Conservation (phyloP, 2,113 vertebrate species). For the Bos indicus region DNA sequence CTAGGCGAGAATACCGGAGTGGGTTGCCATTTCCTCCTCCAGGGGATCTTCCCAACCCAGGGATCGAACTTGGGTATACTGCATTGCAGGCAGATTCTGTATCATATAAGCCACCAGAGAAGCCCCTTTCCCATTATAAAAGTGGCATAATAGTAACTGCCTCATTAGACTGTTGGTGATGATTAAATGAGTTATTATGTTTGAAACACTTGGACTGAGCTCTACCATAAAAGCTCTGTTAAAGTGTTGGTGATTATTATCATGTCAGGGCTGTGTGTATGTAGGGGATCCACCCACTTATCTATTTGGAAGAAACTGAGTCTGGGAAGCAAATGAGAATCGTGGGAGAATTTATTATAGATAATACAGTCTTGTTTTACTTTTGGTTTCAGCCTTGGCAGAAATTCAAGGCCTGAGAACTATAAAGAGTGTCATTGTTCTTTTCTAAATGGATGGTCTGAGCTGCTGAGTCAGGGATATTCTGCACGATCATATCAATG, state of each 20-base stretch:
- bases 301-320: not conserved
- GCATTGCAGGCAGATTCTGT: not conserved
- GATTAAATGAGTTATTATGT: not conserved
- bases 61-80: fast-evolving
- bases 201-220: not conserved
- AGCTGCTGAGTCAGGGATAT: conserved; percentile 11
- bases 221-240: not conserved
- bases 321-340: not conserved
- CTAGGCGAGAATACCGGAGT: not conserved
- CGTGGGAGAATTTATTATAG: not conserved
- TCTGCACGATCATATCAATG: not conserved
- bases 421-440: not conserved
- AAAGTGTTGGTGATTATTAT: not conserved
- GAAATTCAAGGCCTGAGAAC: not conserved
- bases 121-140: not conserved
- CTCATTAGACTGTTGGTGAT: not conserved
- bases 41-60: not conserved
- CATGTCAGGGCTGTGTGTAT: not conserved
- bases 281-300: fast-evolving
- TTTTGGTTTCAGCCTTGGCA: not conserved
- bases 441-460: not conserved
- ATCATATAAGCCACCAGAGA: not conserved
- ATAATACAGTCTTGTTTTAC: not conserved
- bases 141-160: not conserved
- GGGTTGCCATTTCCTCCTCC: not conserved